Evolutionary conservation across 2,888 invertebrate species (phyloP).

Genomic region (Selenia dentaria): DNA sequence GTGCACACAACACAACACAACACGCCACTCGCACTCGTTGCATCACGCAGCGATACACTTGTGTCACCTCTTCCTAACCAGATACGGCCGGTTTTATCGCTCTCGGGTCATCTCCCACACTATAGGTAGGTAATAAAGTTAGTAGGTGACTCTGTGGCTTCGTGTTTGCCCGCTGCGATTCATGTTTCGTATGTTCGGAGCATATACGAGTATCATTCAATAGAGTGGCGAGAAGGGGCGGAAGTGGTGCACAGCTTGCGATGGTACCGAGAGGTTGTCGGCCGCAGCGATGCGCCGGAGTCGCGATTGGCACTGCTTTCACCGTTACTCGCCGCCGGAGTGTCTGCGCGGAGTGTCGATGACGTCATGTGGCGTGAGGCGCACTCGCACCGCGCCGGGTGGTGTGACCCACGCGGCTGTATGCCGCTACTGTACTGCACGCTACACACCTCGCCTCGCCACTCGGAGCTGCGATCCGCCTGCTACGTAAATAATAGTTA

Average conservation of each 20-base stretch:
- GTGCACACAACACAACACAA: background rate
- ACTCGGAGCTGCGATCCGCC: background rate
- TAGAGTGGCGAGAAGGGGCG: no score
- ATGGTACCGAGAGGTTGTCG: no score
- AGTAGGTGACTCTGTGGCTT: no score
- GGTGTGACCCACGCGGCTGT: background rate
- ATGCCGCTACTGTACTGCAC: background rate
- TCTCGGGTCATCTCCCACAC: no score
- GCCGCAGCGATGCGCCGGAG: background rate
- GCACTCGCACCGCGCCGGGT: background rate
- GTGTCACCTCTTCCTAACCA: conserved; percentile 27
- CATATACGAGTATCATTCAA: no score
- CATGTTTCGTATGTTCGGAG: no score
- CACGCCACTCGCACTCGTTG: background rate
- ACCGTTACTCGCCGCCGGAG: background rate
- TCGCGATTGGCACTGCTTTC: background rate
- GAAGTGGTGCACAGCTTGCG: no score
- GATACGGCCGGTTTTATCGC: background rate
- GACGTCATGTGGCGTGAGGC: background rate
- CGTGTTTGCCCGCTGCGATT: no score
- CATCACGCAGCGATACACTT: conserved; percentile 14
- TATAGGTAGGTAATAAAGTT: no score
- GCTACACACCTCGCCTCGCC: no score
- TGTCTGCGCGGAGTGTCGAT: background rate
- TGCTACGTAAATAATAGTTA: background rate